phyloP scores from a whole-genome alignment of 2,113 vertebrate genomes.

The Sapajus apella region DNA sequence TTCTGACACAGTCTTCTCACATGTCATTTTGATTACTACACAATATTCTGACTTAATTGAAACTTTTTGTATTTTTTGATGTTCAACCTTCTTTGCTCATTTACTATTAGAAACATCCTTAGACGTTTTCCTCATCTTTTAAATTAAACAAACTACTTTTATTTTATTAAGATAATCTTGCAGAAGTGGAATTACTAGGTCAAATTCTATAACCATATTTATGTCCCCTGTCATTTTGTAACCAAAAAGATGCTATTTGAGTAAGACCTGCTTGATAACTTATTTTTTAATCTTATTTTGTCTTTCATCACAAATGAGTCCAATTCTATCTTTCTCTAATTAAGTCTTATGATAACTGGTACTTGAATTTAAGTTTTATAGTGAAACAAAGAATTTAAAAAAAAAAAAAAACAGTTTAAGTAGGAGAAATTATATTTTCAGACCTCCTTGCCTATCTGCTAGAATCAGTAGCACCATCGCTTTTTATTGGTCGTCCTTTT shows the following conservation, averaged over 20 bases:
- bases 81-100: not conserved
- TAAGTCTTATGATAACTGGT: not conserved
- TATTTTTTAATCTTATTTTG: not conserved
- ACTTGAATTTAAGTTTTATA: not conserved
- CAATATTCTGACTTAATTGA: not conserved
- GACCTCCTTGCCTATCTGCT: not conserved
- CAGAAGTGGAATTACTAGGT: not conserved
- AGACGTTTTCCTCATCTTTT: not conserved
- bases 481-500: not conserved
- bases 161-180: slow-evolving; percentile 12
- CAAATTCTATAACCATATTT: not conserved
- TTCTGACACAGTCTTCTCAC: not conserved
- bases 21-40: not conserved
- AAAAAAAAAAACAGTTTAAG: not conserved
- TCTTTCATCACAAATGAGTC: not conserved
- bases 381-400: not conserved
- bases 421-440: not conserved
- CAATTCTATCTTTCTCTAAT: not conserved
- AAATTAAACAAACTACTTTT: not conserved
- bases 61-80: not conserved
- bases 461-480: accelerated
- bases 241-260: not conserved
- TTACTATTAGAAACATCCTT: not conserved
- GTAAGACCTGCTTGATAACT: not conserved
- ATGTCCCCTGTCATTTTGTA: not conserved